Conservation (phyloP, 2,888 invertebrate species). For the Clunio marinus region DNA sequence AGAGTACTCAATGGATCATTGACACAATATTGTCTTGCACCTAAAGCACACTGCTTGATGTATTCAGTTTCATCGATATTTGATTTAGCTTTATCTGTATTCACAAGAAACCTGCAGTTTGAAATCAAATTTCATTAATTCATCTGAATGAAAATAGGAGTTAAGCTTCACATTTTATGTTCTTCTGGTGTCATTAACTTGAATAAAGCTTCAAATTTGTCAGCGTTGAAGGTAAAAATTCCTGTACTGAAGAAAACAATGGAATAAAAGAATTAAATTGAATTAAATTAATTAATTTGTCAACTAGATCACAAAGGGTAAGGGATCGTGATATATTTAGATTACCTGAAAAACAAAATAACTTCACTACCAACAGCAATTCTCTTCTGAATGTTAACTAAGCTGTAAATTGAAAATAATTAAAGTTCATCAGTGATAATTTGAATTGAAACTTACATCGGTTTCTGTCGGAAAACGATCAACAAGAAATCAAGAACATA, state of each 20-base stretch:
- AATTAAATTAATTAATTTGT: not conserved
- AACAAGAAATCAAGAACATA: slow-evolving; percentile 76
- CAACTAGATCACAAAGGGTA: not conserved
- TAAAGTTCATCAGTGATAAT: not conserved
- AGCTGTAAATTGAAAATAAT: slow-evolving; percentile 54
- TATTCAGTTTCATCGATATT: not conserved
- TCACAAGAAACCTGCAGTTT: not conserved
- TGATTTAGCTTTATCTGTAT: not conserved
- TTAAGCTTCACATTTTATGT: slow-evolving; percentile 49
- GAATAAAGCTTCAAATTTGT: slow-evolving; percentile 57
- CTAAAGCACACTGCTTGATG: not conserved
- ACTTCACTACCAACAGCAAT: slow-evolving; percentile 73
- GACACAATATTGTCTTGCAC: slow-evolving; percentile 4
- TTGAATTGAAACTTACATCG: slow-evolving; percentile 69
- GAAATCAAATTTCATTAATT: too few relatives aligned
- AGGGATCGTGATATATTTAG: too few relatives aligned
- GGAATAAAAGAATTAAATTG: not conserved
- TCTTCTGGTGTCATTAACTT: slow-evolving; percentile 51
- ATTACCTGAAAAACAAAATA: slow-evolving; percentile 72
- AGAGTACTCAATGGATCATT: slow-evolving; percentile 10
- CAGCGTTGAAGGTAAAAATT: slow-evolving; percentile 45
- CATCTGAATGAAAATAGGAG: too few relatives aligned
- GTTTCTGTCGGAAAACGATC: slow-evolving; percentile 68
- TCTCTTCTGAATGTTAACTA: slow-evolving; percentile 71
- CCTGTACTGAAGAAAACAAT: not conserved